A percentile compares a stretch with the other conserved stretches of the same genome.
Evolutionary conservation across 2,888 invertebrate genomes (phyloP).

Genomic region (Metopia argyrocephala): DNA sequence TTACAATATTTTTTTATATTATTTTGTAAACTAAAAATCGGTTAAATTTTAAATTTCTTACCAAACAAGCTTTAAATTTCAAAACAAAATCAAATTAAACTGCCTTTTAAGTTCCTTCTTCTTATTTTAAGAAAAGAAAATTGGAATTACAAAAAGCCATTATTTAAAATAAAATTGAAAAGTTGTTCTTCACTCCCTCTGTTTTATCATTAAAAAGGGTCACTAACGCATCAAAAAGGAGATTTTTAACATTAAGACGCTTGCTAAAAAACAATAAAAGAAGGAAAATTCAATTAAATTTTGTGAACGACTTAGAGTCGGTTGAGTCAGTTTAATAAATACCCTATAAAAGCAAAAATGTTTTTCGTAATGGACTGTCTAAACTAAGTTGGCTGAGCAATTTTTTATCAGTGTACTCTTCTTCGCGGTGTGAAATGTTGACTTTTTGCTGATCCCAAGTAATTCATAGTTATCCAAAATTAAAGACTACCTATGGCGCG

Average conservation of each 20-base stretch:
- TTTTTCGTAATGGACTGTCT: no score
- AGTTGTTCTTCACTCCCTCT: conserved; percentile 1
- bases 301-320: no score
- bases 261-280: not conserved
- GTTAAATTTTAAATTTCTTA: not conserved
- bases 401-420: no score
- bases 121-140: not conserved
- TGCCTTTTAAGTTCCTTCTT: not conserved
- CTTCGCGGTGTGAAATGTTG: no score
- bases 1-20: no score
- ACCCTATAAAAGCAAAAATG: no score
- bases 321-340: no score
- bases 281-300: not conserved
- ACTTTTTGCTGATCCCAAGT: no score
- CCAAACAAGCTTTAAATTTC: no score
- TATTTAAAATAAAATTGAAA: conserved; percentile 21
- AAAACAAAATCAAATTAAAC: not conserved
- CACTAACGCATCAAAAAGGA: conserved; percentile 47
- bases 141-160: not conserved
- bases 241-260: not conserved
- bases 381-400: no score
- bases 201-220: conserved; percentile 35
- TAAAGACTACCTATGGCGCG: no score
- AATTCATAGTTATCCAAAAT: no score
- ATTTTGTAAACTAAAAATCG: not conserved